A percentile compares a stretch with the other conserved stretches of the same genome.
These are phyloP conservation scores for Syngnathus acus DNA, from an alignment of 2,797 vertebrate species.

Conservation along the genomic window DNA sequence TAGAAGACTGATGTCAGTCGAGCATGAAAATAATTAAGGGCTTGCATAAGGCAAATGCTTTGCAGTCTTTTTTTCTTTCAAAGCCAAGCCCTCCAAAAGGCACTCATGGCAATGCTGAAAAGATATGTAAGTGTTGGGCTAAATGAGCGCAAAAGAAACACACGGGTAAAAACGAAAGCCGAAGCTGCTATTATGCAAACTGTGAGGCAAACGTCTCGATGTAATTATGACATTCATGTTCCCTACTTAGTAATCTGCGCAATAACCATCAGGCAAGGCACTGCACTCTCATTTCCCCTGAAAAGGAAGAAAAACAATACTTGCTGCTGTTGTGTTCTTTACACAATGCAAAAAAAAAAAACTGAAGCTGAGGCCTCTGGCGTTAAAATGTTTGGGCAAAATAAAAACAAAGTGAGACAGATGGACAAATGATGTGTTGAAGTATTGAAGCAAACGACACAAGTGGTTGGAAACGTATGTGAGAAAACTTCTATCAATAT, in stretches of 20 bases:
- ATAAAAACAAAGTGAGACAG: not conserved
- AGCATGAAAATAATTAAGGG: not conserved
- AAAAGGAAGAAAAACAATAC: not conserved
- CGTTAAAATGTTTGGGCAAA: not conserved
- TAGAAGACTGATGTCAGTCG: not conserved
- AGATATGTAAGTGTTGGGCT: constrained; percentile 13
- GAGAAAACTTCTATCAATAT: too few relatives aligned
- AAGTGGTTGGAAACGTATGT: too few relatives aligned
- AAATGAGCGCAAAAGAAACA: constrained; percentile 14
- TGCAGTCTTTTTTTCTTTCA: not conserved
- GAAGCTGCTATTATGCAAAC: constrained; percentile 5
- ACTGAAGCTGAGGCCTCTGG: not conserved
- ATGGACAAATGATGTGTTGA: not conserved
- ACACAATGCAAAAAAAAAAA: not conserved
- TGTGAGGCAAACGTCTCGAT: not conserved
- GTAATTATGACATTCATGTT: not conserved
- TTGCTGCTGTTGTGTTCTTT: not conserved
- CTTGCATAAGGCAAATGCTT: not conserved
- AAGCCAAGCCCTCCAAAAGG: not conserved
- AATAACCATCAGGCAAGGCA: not conserved
- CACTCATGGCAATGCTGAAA: not conserved
- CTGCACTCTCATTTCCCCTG: not conserved
- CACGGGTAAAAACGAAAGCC: constrained; percentile 31
- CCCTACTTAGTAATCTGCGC: not conserved
- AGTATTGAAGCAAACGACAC: too few relatives aligned